Conservation (phyloP, 1,140 invertebrate species). For the Battus philenor region DNA sequence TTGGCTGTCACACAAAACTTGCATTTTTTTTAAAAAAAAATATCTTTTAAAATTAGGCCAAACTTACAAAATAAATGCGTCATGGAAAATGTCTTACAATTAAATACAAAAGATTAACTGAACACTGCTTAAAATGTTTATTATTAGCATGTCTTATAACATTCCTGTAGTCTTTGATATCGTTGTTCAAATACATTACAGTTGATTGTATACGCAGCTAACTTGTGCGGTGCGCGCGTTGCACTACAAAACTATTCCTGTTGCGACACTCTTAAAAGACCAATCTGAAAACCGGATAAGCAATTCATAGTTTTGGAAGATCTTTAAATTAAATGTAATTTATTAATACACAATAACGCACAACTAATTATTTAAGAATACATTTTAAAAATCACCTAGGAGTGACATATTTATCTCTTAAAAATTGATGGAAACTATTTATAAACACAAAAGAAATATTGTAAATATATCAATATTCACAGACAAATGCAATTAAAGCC, state of each 20-base stretch:
- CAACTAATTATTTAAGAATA: constrained; percentile 2
- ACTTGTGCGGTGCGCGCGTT: constrained; percentile 19
- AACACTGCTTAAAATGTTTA: constrained; percentile 22
- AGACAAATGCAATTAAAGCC: too few relatives aligned
- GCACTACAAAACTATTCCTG: constrained; percentile 61
- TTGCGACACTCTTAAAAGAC: constrained; percentile 72
- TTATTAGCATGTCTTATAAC: constrained; percentile 30
- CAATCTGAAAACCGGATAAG: constrained; percentile 63
- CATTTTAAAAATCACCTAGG: too few relatives aligned
- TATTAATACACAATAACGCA: constrained; percentile 5
- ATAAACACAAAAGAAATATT: too few relatives aligned
- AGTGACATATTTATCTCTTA: too few relatives aligned
- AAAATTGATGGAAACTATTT: too few relatives aligned
- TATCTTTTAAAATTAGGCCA: constrained; percentile 61
- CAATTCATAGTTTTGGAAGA: constrained; percentile 6
- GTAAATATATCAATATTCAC: too few relatives aligned
- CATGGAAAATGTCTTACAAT: constrained; percentile 57
- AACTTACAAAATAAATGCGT: constrained; percentile 65
- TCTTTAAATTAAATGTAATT: constrained; percentile 11
- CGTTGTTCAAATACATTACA: constrained; percentile 52
- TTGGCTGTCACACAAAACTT: neutral
- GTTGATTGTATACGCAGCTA: constrained; percentile 20
- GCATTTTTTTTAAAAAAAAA: constrained; percentile 26
- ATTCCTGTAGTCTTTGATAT: constrained; percentile 43
- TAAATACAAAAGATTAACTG: constrained; percentile 41